A percentile compares a stretch with the other conserved stretches of the same genome.
Conservation (phyloP, 2,113 vertebrate species). For the Lichenostomus cassidix region DNA sequence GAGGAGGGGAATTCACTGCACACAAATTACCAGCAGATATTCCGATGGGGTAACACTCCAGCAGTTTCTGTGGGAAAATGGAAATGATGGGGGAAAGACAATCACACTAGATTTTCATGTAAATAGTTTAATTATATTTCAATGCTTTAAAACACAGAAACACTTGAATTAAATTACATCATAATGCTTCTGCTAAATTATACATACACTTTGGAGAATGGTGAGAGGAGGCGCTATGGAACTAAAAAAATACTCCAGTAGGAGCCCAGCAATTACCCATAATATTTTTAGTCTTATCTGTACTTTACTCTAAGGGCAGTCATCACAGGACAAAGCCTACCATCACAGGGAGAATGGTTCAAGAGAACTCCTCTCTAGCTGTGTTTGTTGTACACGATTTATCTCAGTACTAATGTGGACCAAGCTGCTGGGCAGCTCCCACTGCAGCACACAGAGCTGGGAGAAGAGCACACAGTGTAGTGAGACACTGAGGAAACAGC, state of each 20-base stretch:
- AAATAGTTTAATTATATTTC: constrained; percentile 67
- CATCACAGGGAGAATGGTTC: background rate
- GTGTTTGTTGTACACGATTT: background rate
- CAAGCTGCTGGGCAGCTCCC: background rate
- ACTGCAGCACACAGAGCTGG: background rate
- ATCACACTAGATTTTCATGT: constrained; percentile 25
- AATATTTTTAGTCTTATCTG: background rate
- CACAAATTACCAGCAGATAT: background rate
- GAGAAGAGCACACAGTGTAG: background rate
- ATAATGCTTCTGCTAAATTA: constrained; percentile 51
- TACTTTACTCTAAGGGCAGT: background rate
- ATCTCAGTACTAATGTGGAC: background rate
- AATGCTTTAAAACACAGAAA: constrained; percentile 59
- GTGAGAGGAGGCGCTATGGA: background rate
- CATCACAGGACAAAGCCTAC: background rate
- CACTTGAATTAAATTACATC: constrained; percentile 60
- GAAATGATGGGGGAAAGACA: background rate
- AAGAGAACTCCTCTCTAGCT: background rate
- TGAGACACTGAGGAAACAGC: background rate
- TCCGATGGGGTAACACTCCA: background rate
- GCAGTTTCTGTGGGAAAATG: background rate
- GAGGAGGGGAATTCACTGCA: background rate
- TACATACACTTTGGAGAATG: constrained; percentile 7
- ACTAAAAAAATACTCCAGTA: constrained; percentile 32
- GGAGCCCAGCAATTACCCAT: constrained; percentile 16